Evolutionary conservation across 2,797 vertebrate species (phyloP), one percentile per base, ranked within the genome.

Genomic region (Gymnoscopelus braueri): DNA sequence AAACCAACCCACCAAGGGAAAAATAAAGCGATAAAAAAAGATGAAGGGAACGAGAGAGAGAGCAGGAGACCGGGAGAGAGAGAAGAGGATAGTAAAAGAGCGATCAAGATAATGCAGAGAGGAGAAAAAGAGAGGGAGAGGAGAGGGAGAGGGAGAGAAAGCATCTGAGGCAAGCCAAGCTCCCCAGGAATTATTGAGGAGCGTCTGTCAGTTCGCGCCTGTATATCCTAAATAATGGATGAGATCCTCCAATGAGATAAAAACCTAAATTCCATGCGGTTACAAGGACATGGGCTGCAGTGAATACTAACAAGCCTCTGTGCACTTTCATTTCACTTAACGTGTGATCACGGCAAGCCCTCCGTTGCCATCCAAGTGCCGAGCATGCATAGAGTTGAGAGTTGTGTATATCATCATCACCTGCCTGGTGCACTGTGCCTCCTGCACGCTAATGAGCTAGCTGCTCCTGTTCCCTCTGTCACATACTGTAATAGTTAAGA

Each of bases 181-280:
- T 84, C 75, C 65, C 67, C 67, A 78, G 84, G 87, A 89, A 87
- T 91, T 90, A 88, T 87, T 87, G 79, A 87, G 83, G 76, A 83
- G 81, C 65, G 65, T 82, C 77, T 83, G 79, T 84, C 65, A 61
- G 78, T 77, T 84, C 66, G 71, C 56, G 69, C 69, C 77, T 75
- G 78, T 82, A 75, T 82, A 75, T 82, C 77, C 86, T 90, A 89
- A 92, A 90, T 91, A 91, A 92, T 91, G 88, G 82, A 91, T 91
- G 90, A 93, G 90, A 91, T 92, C 77, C 77, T 90, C 79, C 75
- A 71, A 84, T 89, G 83, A 91, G 86, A 92, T 90, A 88, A 88
- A 51, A 87, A 73, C 60, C 79, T 70, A 87, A 86, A 85, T 84
- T 85, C 84, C 78, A 84, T 35, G 67, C 65, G 62, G 81, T 84